phyloP scores from a whole-genome alignment of 1,140 invertebrate species.

The Dendroctonus ponderosae region DNA sequence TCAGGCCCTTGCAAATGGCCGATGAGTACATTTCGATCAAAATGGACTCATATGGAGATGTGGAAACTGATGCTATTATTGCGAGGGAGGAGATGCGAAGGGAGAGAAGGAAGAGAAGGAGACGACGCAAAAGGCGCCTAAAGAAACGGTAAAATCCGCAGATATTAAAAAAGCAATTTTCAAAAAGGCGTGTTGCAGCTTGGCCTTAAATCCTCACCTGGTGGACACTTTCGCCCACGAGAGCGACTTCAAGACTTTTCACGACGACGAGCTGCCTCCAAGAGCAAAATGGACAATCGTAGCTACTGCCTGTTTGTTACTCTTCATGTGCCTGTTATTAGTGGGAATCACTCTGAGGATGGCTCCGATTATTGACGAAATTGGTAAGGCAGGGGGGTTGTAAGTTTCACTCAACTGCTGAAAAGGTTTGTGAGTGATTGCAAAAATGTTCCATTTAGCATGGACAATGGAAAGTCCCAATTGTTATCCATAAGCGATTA shows the following conservation, averaged over 20 bases:
- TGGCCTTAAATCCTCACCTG: slow-evolving; percentile 32
- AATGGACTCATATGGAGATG: slow-evolving; percentile 52
- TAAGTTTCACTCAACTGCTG: too few relatives aligned
- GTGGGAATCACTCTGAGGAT: slow-evolving; percentile 86
- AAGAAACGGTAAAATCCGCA: slow-evolving; percentile 33
- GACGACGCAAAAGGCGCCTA: slow-evolving; percentile 46
- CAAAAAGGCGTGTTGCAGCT: slow-evolving; percentile 9
- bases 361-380: slow-evolving; percentile 89
- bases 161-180: not conserved
- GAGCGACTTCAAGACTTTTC: slow-evolving; percentile 54
- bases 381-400: slow-evolving; percentile 66
- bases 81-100: slow-evolving; percentile 44
- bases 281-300: slow-evolving; percentile 85
- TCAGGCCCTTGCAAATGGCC: slow-evolving; percentile 53
- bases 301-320: slow-evolving; percentile 78
- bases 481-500: too few relatives aligned
- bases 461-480: too few relatives aligned
- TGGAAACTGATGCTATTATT: slow-evolving; percentile 50
- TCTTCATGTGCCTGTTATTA: slow-evolving; percentile 81
- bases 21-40: slow-evolving; percentile 57
- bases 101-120: slow-evolving; percentile 46
- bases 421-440: too few relatives aligned
- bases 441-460: too few relatives aligned
- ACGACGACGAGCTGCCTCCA: slow-evolving; percentile 75
- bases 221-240: slow-evolving; percentile 26